Evolutionary conservation across 2,888 invertebrate genomes (phyloP).

Genomic region (Zeuzera pyrina): DNA sequence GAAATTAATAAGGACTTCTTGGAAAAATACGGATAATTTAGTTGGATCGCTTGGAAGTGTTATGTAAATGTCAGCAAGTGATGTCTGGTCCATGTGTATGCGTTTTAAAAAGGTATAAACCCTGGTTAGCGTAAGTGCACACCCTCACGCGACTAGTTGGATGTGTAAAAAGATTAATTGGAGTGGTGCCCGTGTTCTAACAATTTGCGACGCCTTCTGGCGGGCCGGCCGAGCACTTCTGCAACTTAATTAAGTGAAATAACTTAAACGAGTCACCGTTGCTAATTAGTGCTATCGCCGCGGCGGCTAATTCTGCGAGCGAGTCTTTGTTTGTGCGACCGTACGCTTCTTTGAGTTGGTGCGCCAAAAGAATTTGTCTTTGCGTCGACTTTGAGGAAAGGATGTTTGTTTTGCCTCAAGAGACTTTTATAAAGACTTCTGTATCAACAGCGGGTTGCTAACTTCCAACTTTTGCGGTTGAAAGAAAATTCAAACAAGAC

Average conservation of each 20-base stretch:
- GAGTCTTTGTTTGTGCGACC: conserved; percentile 60
- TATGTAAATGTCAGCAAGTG: too few relatives aligned
- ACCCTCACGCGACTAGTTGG: conserved; percentile 61
- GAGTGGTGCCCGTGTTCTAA: conserved; percentile 65
- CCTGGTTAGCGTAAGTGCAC: conserved; percentile 43
- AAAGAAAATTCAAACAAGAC: conserved; percentile 1
- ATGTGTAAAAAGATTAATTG: conserved; percentile 74
- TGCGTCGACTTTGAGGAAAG: conserved; percentile 59
- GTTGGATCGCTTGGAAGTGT: too few relatives aligned
- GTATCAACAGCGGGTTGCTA: not conserved
- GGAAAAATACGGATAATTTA: too few relatives aligned
- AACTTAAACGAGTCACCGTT: conserved; percentile 69
- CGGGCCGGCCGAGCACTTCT: conserved; percentile 69
- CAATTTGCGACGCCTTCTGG: conserved; percentile 63
- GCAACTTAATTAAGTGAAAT: conserved; percentile 72
- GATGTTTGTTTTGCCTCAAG: conserved; percentile 56
- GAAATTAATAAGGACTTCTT: too few relatives aligned
- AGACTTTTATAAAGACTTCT: conserved; percentile 22
- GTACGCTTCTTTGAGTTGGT: conserved; percentile 60
- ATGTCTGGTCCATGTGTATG: too few relatives aligned
- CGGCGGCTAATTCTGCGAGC: conserved; percentile 62
- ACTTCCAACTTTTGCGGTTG: not conserved
- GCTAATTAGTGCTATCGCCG: conserved; percentile 69
- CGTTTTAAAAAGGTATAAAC: conserved; percentile 7
- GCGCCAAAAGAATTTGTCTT: conserved; percentile 70